These are phyloP conservation scores for Bettongia penicillata DNA, from an alignment of 2,113 vertebrate genomes.

Conservation along the genomic window DNA sequence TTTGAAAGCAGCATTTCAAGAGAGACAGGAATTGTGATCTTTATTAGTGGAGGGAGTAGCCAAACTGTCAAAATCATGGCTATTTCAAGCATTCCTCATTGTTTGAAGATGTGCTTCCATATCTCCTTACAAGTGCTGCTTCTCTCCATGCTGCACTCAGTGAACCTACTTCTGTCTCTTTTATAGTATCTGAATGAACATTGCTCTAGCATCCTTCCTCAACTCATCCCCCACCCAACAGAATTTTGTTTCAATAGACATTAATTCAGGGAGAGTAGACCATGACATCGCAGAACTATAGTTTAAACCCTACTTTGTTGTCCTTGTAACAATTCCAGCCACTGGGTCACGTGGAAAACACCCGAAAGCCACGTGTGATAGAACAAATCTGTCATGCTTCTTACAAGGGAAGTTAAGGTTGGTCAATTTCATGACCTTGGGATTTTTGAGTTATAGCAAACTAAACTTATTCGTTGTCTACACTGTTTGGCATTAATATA, in stretches of 20 bases:
- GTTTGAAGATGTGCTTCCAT: not conserved
- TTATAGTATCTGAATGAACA: not conserved
- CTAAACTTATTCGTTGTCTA: not conserved
- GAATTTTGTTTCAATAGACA: not conserved
- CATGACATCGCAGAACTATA: not conserved
- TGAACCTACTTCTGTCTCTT: not conserved
- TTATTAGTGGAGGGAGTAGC: not conserved
- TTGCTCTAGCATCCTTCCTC: not conserved
- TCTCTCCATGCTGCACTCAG: not conserved
- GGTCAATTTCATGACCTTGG: not conserved
- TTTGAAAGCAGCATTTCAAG: not conserved
- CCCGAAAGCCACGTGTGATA: not conserved
- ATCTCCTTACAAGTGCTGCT: not conserved
- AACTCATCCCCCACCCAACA: not conserved
- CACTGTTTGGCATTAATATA: not conserved
- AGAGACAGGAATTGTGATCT: not conserved
- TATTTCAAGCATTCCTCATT: not conserved
- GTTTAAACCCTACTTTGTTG: not conserved
- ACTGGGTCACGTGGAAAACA: not conserved
- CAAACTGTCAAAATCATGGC: not conserved
- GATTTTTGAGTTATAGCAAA: not conserved
- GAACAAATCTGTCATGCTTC: not conserved
- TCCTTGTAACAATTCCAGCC: not conserved
- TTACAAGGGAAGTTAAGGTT: not conserved
- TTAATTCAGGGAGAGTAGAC: not conserved